Evolutionary conservation across 2,888 invertebrate species (phyloP), one percentile per base, ranked within the genome.

Genomic region (Dasypolia templi): DNA sequence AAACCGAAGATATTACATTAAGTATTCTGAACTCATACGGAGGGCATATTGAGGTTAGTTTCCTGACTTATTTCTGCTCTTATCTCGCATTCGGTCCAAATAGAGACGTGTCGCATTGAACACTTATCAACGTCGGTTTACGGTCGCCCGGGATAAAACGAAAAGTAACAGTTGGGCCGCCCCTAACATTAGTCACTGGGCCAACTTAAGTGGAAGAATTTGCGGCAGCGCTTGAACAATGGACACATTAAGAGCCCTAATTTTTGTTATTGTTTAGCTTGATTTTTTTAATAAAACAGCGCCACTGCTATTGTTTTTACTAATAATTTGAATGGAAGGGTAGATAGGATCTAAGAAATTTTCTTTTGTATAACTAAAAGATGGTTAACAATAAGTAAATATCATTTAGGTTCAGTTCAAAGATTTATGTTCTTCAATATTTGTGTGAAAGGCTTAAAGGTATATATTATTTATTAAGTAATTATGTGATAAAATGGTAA

Each of bases 81-180:
- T 92, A 93, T 92, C 93, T 92, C 86, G 85, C 81, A 88, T 90
- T 92, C 85, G 86, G 86, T 87, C 89, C 88, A 87, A 91, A 92
- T 91, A 91, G 89, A 92, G 92, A 93, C 88, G 90, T 92, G 92
- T 91, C 91, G 90, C 90, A 90, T 92, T 85, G 92, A 91, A 92
- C 91, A 94, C 93, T 93, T 93, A 93, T 93, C 93, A 93, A 92
- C 89, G 94, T 93, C 93, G 90, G 85, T 91, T 92, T 91, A 92
- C 89, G 92, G 92, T 91, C 88, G 90, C 89, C 88, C 86, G 89
- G 89, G 91, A 91, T 94, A 91, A 92, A 93, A 90, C 91, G 91
- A 91, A 93, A 93, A 91, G 92, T 92, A 91, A 90, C 91, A 89
- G 91, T 89, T 86, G 88, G 87, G 86, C 89, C 89, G 86, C 88